Conservation (phyloP, 1,140 invertebrate genomes). For the Melipona quadrifasciata region DNA sequence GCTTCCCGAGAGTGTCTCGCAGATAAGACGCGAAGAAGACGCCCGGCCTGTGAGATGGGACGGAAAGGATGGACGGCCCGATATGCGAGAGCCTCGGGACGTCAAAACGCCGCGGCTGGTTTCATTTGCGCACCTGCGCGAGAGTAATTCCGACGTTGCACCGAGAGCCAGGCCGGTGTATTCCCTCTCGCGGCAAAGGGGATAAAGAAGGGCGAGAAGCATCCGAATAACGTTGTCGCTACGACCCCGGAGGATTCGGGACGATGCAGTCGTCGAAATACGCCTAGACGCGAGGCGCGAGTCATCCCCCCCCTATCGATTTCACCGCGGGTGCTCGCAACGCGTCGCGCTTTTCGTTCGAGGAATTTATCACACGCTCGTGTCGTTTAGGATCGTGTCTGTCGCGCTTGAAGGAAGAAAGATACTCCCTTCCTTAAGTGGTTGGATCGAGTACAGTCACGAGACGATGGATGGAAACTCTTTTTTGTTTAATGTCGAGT, state of each 20-base stretch:
- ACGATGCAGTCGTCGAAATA: neutral
- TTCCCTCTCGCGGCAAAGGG: neutral
- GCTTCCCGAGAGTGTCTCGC: neutral
- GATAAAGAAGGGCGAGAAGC: neutral
- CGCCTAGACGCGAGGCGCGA: neutral
- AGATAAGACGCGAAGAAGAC: neutral
- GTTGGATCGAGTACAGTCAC: no score
- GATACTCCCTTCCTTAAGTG: no score
- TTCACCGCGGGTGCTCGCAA: no score
- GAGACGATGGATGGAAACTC: no score
- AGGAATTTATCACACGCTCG: neutral
- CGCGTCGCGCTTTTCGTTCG: neutral
- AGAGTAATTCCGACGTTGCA: conserved; percentile 23
- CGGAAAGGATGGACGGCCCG: no score
- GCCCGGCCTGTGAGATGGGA: no score
- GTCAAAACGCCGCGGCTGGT: neutral
- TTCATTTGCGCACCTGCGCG: conserved; percentile 21
- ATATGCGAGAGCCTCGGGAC: neutral
- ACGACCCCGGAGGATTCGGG: neutral
- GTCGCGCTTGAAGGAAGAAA: neutral
- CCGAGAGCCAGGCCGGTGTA: neutral
- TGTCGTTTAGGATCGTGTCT: neutral
- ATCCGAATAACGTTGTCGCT: neutral
- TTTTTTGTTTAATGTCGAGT: no score
- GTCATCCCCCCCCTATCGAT: no score